These are phyloP conservation scores for Ylistrum balloti DNA, from an alignment of 1,140 invertebrate species.

Conservation along the genomic window DNA sequence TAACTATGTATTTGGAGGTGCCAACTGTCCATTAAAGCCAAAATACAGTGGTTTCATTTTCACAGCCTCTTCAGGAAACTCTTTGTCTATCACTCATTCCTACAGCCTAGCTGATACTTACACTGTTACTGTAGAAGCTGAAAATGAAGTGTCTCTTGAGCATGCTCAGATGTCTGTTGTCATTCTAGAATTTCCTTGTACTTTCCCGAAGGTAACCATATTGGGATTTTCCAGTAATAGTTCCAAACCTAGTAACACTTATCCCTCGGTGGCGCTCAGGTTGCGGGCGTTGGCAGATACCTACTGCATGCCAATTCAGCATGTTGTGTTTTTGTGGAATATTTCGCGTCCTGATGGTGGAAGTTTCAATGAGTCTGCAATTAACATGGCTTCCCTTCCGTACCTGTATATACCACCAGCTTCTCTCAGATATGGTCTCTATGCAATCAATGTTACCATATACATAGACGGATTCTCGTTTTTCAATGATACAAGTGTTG, in stretches of 20 bases:
- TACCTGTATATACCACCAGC: conserved; percentile 42
- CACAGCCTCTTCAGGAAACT: neutral
- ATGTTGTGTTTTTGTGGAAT: conserved; percentile 49
- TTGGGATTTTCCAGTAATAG: conserved; percentile 49
- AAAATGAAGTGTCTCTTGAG: conserved; percentile 50
- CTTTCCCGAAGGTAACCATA: conserved; percentile 44
- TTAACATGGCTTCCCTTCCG: neutral
- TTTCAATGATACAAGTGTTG: conserved; percentile 46
- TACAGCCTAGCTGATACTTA: conserved; percentile 28
- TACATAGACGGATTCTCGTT: conserved; percentile 47
- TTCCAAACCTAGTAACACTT: conserved; percentile 22
- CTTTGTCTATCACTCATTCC: neutral
- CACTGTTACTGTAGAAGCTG: conserved; percentile 7
- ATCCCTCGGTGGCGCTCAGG: neutral
- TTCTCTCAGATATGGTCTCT: conserved; percentile 44
- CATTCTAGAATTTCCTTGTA: conserved; percentile 49
- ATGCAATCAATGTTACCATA: conserved; percentile 51
- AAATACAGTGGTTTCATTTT: conserved; percentile 11
- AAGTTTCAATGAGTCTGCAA: neutral
- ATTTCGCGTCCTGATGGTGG: neutral
- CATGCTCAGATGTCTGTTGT: conserved; percentile 36
- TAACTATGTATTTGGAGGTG: conserved; percentile 20
- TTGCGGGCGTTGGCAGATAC: conserved; percentile 48
- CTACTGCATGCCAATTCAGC: conserved; percentile 48
- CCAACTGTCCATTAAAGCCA: conserved; percentile 28